Base-by-base conservation (phyloP, 2,113 vertebrate species). In the Oryzias curvinotus region DNA sequence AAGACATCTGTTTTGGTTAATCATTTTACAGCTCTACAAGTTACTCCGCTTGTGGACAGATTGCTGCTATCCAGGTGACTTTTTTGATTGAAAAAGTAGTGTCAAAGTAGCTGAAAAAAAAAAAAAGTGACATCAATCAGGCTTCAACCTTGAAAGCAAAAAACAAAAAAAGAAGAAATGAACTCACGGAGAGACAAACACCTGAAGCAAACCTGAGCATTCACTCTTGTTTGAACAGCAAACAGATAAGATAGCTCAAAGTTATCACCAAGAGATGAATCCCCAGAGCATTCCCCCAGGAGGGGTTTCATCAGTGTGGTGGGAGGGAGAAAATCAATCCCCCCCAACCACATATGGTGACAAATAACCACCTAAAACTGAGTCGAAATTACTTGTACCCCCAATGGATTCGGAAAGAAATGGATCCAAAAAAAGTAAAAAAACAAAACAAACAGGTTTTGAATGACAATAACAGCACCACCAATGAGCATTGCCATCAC, bases 221-320 rank as follows among this genome's bases (percentile, higher is more conserved):
- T 87, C 83, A 74, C 64, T 86, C 81, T 78, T 90, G 88, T 89
- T 90, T 89, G 81, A 90, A 87, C 87, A 88, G 84, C 55, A 80
- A 78, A 78, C 83, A 85, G 88, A 90, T 90, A 90, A 89, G 87
- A 89, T 87, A 83, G 84, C 83, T 82, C 81, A 84, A 89, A 89
- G 85, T 89, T 90, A 90, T 89, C 88, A 89, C 85, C 77, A 62
- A 57, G 77, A 85, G 78, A 90, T 83, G 80, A 80, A 89, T 89
- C 83, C 87, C 85, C 87, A 65, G 72, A 80, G 83, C 77, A 79
- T 58, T 36, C 61, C 36, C 62, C 44, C 69, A 65, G 73, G 78
- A 85, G 81, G 73, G 61, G 75, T 86, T 87, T 84, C 87, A 88
- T 90, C 84, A 87, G 71, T 72, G 80, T 53, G 63, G 77, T 45